Conservation (phyloP, 2,797 vertebrate genomes). For the Mycteria americana region DNA sequence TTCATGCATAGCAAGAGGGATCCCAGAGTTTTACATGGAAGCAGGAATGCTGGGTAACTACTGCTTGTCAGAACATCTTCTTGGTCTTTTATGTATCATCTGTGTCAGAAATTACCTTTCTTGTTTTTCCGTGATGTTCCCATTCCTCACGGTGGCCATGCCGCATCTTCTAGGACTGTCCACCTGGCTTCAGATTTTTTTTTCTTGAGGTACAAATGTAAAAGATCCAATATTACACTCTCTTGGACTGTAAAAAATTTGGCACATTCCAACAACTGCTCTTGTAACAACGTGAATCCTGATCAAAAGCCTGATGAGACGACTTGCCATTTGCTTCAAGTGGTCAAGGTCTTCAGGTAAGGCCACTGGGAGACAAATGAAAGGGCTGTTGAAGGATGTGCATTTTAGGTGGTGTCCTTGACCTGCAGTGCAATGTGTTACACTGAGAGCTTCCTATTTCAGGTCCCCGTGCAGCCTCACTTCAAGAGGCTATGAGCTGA, state of each 20-base stretch:
- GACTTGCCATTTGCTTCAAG: neutral
- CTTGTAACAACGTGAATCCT: neutral
- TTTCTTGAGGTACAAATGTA: neutral
- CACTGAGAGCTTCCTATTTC: neutral
- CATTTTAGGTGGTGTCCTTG: neutral
- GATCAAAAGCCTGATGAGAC: neutral
- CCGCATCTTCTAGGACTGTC: neutral
- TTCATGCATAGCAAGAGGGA: neutral
- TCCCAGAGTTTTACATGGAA: neutral
- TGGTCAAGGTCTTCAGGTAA: neutral
- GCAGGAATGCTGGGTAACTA: neutral
- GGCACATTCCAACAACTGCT: neutral
- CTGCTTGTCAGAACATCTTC: neutral
- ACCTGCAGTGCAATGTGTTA: neutral
- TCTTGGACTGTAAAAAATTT: neutral
- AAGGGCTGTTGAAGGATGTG: neutral
- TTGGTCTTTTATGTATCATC: neutral
- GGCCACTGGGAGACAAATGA: neutral
- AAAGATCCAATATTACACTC: neutral
- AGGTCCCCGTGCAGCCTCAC: neutral
- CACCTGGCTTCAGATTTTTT: neutral
- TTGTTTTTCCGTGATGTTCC: neutral
- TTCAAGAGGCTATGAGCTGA: neutral
- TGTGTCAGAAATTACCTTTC: neutral
- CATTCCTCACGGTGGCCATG: neutral